Conservation (phyloP, 2,888 invertebrate genomes). For the Hedychridium roseum region DNA sequence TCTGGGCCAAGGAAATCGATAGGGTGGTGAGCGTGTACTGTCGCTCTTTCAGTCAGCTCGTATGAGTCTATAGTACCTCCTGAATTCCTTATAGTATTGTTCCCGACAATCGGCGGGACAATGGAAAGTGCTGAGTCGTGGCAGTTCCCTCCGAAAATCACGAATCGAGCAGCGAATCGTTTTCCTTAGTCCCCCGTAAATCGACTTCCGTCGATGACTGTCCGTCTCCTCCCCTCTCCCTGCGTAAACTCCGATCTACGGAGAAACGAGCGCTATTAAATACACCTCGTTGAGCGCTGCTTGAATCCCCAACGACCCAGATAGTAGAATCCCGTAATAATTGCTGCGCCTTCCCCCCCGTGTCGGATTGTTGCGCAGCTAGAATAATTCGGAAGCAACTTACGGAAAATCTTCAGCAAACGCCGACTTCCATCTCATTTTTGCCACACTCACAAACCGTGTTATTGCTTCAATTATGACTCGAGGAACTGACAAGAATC, state of each 20-base stretch:
- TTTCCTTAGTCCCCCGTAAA: slow-evolving; percentile 31
- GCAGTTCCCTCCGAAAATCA: slow-evolving; percentile 38
- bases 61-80: slow-evolving; percentile 31
- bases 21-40: background rate
- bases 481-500: no score
- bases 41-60: background rate
- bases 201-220: slow-evolving; percentile 28
- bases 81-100: slow-evolving; percentile 44
- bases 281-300: background rate
- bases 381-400: no score
- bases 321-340: no score
- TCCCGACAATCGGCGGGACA: slow-evolving; percentile 39
- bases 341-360: no score
- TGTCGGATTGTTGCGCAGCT: no score
- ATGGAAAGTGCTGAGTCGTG: slow-evolving; percentile 50
- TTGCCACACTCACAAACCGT: no score
- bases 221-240: background rate
- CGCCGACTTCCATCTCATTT: no score
- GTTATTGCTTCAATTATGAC: no score
- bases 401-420: no score
- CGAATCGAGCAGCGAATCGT: slow-evolving; percentile 31
- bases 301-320: background rate
- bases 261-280: background rate
- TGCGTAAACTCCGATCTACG: no score
- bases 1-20: no score